Evolutionary conservation across 2,797 vertebrate species (phyloP).

Genomic region (Cirrhinus molitorella): DNA sequence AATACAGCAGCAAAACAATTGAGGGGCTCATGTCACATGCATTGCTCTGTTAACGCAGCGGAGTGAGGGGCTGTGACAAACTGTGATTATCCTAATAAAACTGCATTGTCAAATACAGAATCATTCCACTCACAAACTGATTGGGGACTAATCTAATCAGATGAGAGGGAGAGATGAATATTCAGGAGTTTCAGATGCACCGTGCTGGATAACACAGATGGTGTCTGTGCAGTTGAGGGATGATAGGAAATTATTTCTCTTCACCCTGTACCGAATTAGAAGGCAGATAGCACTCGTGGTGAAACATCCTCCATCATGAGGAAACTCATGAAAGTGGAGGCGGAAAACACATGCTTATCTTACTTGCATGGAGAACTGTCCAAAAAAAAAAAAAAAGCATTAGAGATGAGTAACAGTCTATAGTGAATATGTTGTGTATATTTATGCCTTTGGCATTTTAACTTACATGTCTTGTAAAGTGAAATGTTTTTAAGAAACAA

Average conservation of each 20-base stretch:
- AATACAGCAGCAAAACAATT: constrained; percentile 37
- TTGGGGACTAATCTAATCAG: constrained; percentile 81
- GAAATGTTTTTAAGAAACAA: neutral
- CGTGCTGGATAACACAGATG: constrained; percentile 80
- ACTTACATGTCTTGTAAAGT: neutral
- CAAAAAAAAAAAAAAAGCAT: neutral
- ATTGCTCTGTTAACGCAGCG: constrained; percentile 74
- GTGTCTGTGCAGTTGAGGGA: constrained; percentile 76
- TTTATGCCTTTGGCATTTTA: neutral
- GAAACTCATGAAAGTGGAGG: constrained; percentile 43
- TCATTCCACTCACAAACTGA: constrained; percentile 71
- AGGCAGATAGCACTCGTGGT: constrained; percentile 60
- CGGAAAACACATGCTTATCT: constrained; percentile 20
- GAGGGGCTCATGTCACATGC: constrained; percentile 63
- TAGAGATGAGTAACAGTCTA: neutral
- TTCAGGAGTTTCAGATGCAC: constrained; percentile 78
- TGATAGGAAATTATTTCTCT: constrained; percentile 70
- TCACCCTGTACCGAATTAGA: constrained; percentile 69
- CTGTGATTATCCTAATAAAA: constrained; percentile 64
- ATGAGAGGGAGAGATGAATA: constrained; percentile 83
- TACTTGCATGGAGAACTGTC: constrained; percentile 9
- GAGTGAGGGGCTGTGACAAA: constrained; percentile 75
- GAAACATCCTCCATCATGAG: constrained; percentile 41
- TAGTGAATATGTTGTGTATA: neutral
- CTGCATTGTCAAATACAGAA: constrained; percentile 73